Evolutionary conservation across 1,140 invertebrate species (phyloP), one percentile per base, ranked within the genome.

Genomic region (Hermatobates lingyangjiaoensis): DNA sequence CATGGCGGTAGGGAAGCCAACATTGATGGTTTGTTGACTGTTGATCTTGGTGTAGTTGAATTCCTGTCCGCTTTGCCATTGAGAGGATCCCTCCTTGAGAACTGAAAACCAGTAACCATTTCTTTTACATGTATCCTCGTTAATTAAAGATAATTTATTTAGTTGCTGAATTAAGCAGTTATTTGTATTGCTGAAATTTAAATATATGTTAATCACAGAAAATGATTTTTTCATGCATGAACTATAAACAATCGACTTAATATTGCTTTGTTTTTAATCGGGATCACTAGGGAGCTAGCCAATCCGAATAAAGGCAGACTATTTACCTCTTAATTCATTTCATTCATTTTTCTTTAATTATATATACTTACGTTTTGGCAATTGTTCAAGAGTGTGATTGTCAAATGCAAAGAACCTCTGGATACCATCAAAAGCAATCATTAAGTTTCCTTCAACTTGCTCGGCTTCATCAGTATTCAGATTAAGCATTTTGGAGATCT

Each of bases 391-490:
- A 7, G 72, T 71, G 24, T 69, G 57, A 54, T 74, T 73, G 58
- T 74, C 72, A 48, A 78, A 72, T 1, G 76, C 58, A 25, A 71
- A 69, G 52, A 72, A 72, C 50, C 63, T 57, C 50, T 70, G 64
- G 3, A 59, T 57, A 48, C 67, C 69, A 39, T 65, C 55, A 2
- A 65, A 40, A 30, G 69, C 63, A 0, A 70, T 20, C 23, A 68
- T 64, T 2, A 79, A 20, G 30, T 68, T 63, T 18, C 70, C 74
- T 68, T 79, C 77, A 0, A 81, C 47, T 50, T 73, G 68, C 56
- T 75, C 63, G 0, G 53, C n/a, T 51, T 70, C 56, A 2, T 73
- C 60, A 4, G 59, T 56, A 55, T 76, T 57, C 47, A 80, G 72
- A 24, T 75, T 72, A 27, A 81, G 61, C 40, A 73, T 60, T 34